These are phyloP conservation scores for Cathartes aura DNA, from an alignment of 2,113 vertebrate species.

Conservation along the genomic window DNA sequence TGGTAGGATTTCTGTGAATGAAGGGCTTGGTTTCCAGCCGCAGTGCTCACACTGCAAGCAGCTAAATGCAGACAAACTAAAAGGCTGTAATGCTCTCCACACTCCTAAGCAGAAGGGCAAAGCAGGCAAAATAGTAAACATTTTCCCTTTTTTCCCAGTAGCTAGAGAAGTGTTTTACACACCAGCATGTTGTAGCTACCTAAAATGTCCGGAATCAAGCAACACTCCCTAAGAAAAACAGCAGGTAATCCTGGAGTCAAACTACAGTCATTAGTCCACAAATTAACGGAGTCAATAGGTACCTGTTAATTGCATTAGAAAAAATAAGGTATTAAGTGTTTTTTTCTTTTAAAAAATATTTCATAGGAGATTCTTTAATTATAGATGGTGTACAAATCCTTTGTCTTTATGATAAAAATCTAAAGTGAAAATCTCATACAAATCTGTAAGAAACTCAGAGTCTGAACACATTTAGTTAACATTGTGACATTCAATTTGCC, in stretches of 20 bases:
- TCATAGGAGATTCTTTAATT: neutral
- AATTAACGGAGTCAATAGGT: slow-evolving; percentile 14
- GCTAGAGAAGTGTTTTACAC: neutral
- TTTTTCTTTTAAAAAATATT: neutral
- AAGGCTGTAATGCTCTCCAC: neutral
- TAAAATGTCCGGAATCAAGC: slow-evolving; percentile 34
- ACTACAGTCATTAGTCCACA: neutral
- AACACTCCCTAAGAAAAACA: slow-evolving; percentile 15
- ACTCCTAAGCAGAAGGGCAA: neutral
- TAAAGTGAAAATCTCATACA: neutral
- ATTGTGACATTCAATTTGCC: neutral
- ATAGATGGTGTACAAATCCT: neutral
- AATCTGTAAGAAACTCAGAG: neutral
- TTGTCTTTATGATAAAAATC: neutral
- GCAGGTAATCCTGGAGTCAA: neutral
- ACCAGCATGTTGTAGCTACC: neutral
- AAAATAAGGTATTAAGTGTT: neutral
- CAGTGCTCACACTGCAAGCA: slow-evolving; percentile 29
- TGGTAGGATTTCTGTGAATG: slow-evolving; percentile 75
- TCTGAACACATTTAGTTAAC: neutral
- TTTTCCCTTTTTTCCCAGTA: neutral
- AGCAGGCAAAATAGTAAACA: slow-evolving; percentile 12
- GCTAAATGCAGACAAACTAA: slow-evolving; percentile 39
- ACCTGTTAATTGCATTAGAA: neutral
- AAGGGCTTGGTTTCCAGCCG: slow-evolving; percentile 60